Evolutionary conservation across 2,113 vertebrate species (phyloP).

Genomic region (Chrysemys picta): DNA sequence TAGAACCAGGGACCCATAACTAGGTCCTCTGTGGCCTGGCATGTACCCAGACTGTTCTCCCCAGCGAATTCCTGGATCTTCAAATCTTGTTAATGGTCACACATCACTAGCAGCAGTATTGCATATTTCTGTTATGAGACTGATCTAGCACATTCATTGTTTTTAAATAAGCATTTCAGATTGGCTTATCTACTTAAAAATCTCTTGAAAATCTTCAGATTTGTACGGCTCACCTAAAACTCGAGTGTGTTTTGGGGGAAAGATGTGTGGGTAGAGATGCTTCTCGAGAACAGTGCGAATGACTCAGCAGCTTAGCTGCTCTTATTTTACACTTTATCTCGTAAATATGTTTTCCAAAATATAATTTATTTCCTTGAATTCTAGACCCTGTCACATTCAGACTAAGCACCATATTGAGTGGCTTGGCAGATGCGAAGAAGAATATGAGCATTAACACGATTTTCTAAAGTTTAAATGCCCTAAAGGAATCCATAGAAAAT

Average conservation of each 20-base stretch:
- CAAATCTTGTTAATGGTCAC: neutral
- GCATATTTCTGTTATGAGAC: neutral
- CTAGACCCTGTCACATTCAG: neutral
- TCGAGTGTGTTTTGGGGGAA: accelerated
- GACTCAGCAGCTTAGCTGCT: neutral
- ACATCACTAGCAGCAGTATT: neutral
- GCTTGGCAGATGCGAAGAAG: neutral
- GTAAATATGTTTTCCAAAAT: neutral
- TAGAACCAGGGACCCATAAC: neutral
- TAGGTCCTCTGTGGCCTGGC: neutral
- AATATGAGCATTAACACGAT: constrained; percentile 20
- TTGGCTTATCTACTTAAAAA: neutral
- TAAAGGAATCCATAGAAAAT: constrained; percentile 22
- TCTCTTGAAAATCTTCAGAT: neutral
- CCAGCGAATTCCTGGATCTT: neutral
- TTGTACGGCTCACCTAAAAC: accelerated
- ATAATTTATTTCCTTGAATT: neutral
- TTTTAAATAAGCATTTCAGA: neutral
- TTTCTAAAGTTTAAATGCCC: constrained; percentile 34
- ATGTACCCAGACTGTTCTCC: neutral
- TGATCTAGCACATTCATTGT: neutral
- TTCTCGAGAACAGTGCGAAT: neutral
- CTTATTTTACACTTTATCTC: neutral
- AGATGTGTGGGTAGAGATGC: neutral
- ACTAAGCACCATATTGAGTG: neutral